A percentile compares a stretch with the other conserved stretches of the same genome.
phyloP scores from a whole-genome alignment of 2,888 invertebrate species.

The Halictus quadricinctus region DNA sequence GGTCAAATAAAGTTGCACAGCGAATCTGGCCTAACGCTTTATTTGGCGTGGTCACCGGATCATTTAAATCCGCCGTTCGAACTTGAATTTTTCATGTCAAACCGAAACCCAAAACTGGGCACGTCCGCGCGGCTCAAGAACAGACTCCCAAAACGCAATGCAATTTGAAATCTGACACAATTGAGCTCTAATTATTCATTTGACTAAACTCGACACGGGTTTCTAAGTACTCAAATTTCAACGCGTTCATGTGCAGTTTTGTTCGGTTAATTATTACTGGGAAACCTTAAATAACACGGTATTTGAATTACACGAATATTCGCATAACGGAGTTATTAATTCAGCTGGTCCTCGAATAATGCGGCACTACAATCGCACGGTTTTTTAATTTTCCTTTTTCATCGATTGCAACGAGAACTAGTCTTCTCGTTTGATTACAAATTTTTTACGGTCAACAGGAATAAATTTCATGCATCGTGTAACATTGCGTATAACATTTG shows the following conservation, averaged over 20 bases:
- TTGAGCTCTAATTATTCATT: not conserved
- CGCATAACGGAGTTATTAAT: not conserved
- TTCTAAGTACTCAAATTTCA: not conserved
- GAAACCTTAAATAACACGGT: not conserved
- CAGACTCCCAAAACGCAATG: conserved; percentile 40
- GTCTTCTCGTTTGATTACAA: not conserved
- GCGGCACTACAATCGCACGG: no score
- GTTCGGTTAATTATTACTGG: not conserved
- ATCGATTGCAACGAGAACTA: no score
- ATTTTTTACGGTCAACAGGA: not conserved
- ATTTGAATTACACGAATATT: not conserved
- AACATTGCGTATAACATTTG: not conserved
- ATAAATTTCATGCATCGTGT: no score
- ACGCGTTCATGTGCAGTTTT: not conserved
- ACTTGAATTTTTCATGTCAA: not conserved
- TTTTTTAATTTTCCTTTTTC: not conserved
- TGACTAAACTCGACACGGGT: not conserved
- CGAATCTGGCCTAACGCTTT: not conserved
- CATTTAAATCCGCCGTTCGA: conserved; percentile 21
- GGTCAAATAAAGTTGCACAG: conserved; percentile 22
- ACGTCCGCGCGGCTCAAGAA: conserved; percentile 15
- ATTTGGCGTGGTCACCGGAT: conserved; percentile 1
- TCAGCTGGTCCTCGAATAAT: not conserved
- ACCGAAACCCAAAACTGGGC: conserved; percentile 13
- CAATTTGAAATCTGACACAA: not conserved